Evolutionary conservation across 2,888 invertebrate genomes (phyloP).

Genomic region (Sarcophaga rosellei): DNA sequence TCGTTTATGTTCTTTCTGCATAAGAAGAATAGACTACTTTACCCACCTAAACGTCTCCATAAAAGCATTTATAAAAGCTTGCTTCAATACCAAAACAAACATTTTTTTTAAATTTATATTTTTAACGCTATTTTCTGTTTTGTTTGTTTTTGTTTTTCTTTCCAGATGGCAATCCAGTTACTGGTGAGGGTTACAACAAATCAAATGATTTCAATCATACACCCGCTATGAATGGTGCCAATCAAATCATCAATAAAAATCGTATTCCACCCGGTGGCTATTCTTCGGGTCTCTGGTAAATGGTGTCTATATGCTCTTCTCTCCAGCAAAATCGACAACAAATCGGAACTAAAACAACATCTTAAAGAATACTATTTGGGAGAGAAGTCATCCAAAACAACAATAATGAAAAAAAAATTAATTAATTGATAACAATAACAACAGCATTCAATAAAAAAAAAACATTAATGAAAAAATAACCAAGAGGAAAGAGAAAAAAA

Average conservation of each 20-base stretch:
- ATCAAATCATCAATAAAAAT: constrained; percentile 81
- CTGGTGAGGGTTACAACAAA: constrained; percentile 82
- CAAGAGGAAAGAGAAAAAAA: constrained; percentile 43
- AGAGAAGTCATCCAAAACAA: background rate
- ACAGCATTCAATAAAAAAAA: constrained; percentile 21
- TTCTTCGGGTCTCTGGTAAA: constrained; percentile 82
- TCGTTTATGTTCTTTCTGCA: too few relatives aligned
- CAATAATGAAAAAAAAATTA: constrained; percentile 40
- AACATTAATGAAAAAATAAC: constrained; percentile 1
- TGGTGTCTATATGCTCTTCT: constrained; percentile 29
- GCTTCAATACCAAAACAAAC: too few relatives aligned
- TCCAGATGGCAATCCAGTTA: constrained; percentile 83
- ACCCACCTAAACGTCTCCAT: too few relatives aligned
- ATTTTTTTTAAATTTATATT: background rate
- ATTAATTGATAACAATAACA: constrained; percentile 25
- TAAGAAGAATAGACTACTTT: too few relatives aligned
- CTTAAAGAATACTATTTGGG: background rate
- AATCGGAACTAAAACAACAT: background rate
- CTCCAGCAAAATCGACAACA: constrained; percentile 12
- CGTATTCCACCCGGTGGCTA: constrained; percentile 81
- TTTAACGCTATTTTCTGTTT: background rate
- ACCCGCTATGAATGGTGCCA: constrained; percentile 77
- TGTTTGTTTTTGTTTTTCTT: constrained; percentile 6
- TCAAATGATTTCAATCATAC: constrained; percentile 77
- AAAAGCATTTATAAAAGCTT: too few relatives aligned